phyloP scores from a whole-genome alignment of 2,113 vertebrate genomes.

The Pelobates fuscus region DNA sequence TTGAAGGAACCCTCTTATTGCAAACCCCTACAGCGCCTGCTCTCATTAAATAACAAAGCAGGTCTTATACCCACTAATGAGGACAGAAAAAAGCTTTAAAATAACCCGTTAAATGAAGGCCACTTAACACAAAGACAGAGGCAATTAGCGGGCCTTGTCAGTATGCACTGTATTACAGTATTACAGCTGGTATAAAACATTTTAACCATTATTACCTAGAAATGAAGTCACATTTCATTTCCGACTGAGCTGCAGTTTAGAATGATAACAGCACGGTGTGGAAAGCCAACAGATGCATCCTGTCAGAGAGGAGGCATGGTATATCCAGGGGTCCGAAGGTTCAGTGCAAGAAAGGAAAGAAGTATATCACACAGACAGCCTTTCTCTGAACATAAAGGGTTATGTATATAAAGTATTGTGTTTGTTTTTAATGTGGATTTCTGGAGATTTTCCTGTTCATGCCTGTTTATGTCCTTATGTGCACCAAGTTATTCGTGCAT shows the following conservation, averaged over 20 bases:
- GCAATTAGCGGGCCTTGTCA: constrained; percentile 45
- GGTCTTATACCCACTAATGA: constrained; percentile 16
- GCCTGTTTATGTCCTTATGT: too few species aligned
- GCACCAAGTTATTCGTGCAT: too few species aligned
- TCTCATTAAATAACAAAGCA: constrained; percentile 22
- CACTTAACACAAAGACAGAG: constrained; percentile 45
- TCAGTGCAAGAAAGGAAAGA: constrained; percentile 3
- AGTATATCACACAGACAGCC: not conserved
- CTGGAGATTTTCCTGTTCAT: too few species aligned
- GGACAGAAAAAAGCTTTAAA: constrained; percentile 10
- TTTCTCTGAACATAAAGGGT: too few species aligned
- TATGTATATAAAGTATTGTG: too few species aligned
- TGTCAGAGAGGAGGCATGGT: constrained; percentile 35
- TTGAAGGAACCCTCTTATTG: not conserved
- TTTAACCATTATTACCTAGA: constrained; percentile 49
- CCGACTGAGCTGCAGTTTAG: constrained; percentile 43
- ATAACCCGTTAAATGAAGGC: constrained; percentile 39
- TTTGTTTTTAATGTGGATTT: too few species aligned
- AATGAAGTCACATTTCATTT: constrained; percentile 50
- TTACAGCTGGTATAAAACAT: constrained; percentile 48
- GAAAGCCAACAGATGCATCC: constrained; percentile 45
- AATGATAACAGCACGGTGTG: constrained; percentile 25
- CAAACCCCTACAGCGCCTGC: not conserved
- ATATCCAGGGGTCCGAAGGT: not conserved
- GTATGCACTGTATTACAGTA: constrained; percentile 41